These are phyloP conservation scores for Alfaro cultratus DNA, from an alignment of 2,797 vertebrate genomes.

Conservation along the genomic window DNA sequence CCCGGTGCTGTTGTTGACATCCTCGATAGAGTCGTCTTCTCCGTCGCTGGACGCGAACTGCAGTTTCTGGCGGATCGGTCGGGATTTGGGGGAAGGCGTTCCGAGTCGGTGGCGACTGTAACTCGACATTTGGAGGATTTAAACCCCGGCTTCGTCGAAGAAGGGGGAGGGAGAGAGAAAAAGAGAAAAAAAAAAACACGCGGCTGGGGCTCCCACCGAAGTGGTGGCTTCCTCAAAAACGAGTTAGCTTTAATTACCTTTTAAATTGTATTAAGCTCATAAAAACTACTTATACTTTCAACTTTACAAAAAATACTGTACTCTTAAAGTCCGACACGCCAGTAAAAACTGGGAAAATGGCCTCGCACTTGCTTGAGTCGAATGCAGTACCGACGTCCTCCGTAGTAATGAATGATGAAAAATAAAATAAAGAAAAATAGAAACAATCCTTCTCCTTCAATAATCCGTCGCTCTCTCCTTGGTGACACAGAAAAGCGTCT, in stretches of 20 bases:
- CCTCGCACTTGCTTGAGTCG: slow-evolving; percentile 7
- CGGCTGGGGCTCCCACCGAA: slow-evolving; percentile 17
- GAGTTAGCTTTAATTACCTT: slow-evolving; percentile 19
- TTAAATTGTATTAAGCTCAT: slow-evolving; percentile 9
- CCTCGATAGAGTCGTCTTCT: slow-evolving; percentile 88
- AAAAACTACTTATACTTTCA: background rate
- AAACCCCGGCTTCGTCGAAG: slow-evolving; percentile 53
- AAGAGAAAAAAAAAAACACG: slow-evolving; percentile 15
- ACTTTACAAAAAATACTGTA: slow-evolving; percentile 4
- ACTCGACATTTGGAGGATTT: slow-evolving; percentile 68
- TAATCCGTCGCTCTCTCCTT: background rate
- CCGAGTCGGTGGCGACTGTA: slow-evolving; percentile 60
- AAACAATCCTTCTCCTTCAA: slow-evolving; percentile 5
- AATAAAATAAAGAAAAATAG: background rate
- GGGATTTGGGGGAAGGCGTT: slow-evolving; percentile 69
- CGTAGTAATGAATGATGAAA: background rate
- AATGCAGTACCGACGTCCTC: background rate
- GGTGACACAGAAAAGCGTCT: slow-evolving; percentile 22
- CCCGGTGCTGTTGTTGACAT: slow-evolving; percentile 91
- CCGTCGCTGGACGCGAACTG: slow-evolving; percentile 86
- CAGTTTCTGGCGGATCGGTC: slow-evolving; percentile 86
- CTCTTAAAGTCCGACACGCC: slow-evolving; percentile 57
- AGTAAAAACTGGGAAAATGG: slow-evolving; percentile 45
- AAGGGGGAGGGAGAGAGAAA: too few relatives aligned
- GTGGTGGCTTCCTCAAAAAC: background rate